Percentiles rank a stretch among this genome's conserved stretches.
Conservation (phyloP, 1,140 invertebrate genomes). For the Heliconius congener region DNA sequence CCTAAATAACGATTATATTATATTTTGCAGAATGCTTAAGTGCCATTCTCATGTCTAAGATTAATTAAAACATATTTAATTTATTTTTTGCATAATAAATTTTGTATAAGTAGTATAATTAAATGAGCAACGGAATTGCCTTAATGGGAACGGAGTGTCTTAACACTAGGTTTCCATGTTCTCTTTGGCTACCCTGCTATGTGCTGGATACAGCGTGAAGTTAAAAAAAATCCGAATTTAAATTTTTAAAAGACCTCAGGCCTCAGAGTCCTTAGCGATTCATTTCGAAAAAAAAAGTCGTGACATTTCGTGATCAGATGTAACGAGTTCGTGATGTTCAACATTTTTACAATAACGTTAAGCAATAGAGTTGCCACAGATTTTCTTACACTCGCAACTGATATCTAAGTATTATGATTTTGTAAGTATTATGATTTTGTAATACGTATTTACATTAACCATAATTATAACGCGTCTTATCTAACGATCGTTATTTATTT, state of each 20-base stretch:
- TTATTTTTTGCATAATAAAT: too few species aligned
- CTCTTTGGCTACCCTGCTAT: too few species aligned
- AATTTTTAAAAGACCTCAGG: too few species aligned
- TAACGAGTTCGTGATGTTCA: slow-evolving; percentile 26
- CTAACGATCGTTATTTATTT: not conserved
- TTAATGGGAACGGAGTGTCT: too few species aligned
- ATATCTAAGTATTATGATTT: not conserved
- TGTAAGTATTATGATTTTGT: not conserved
- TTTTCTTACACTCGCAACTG: not conserved
- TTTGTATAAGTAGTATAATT: too few species aligned
- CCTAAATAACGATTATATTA: not conserved
- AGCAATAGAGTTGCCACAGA: slow-evolving; percentile 24
- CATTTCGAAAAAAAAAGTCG: slow-evolving; percentile 14
- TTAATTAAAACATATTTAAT: too few species aligned
- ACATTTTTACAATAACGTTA: slow-evolving; percentile 19
- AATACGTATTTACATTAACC: not conserved
- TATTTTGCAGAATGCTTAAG: not conserved
- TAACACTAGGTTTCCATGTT: too few species aligned
- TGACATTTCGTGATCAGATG: slow-evolving; percentile 25
- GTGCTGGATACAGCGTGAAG: too few species aligned
- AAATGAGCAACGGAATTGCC: too few species aligned
- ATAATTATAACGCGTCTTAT: not conserved
- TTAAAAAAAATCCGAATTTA: too few species aligned
- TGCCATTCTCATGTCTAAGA: too few species aligned
- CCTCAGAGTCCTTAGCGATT: not conserved